Evolutionary conservation across 2,797 vertebrate species (phyloP).

Genomic region (Oreochromis grahami): DNA sequence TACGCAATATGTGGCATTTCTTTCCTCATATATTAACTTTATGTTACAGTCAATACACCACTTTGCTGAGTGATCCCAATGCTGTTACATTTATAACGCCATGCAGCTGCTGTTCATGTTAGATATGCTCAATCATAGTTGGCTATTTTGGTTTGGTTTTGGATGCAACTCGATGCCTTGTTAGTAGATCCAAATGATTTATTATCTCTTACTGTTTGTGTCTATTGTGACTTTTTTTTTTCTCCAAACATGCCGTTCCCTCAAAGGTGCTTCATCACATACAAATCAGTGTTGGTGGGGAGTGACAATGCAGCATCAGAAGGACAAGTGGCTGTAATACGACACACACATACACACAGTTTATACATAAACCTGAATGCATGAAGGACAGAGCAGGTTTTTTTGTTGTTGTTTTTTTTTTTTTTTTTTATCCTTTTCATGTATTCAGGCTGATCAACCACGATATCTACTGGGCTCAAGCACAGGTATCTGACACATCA

Average conservation of each 20-base stretch:
- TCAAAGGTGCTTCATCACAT: constrained; percentile 44
- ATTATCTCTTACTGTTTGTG: not conserved
- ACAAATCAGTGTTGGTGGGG: constrained; percentile 39
- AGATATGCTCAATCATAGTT: constrained; percentile 70
- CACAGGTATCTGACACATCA: constrained; percentile 47
- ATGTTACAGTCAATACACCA: constrained; percentile 30
- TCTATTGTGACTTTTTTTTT: not conserved
- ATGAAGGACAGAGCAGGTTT: constrained; percentile 8
- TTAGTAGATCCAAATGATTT: constrained; percentile 43
- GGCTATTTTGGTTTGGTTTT: constrained; percentile 15
- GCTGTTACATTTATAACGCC: constrained; percentile 14
- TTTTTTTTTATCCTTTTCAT: constrained; percentile 13
- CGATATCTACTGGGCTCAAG: constrained; percentile 43
- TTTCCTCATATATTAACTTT: not conserved
- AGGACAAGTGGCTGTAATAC: constrained; percentile 28
- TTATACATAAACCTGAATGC: constrained; percentile 40
- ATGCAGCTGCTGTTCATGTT: constrained; percentile 39
- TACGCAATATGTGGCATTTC: constrained; percentile 78
- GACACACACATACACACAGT: constrained; percentile 11
- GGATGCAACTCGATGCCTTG: constrained; percentile 18
- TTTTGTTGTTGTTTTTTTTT: too few relatives aligned
- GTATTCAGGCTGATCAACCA: constrained; percentile 46
- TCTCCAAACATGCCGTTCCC: constrained; percentile 27
- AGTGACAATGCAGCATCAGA: constrained; percentile 48
- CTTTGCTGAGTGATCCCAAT: constrained; percentile 38